Evolutionary conservation across 1,140 invertebrate genomes (phyloP).

Genomic region (Pseudomyrmex flavicornis): DNA sequence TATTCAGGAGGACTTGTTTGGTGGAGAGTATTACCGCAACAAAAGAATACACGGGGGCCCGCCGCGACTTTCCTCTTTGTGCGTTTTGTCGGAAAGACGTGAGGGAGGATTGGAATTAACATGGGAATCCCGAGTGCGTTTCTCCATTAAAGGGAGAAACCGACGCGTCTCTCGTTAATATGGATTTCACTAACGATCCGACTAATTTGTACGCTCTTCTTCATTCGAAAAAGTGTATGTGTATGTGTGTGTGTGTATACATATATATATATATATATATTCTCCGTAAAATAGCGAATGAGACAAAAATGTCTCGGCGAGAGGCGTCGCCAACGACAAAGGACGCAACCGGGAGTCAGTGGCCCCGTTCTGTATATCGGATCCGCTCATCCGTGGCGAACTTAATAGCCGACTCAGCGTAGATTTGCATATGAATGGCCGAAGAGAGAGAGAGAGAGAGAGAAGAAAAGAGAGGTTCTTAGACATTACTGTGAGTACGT

Average conservation of each 20-base stretch:
- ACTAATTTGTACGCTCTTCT: constrained; percentile 61
- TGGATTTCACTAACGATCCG: constrained; percentile 61
- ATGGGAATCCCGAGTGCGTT: constrained; percentile 45
- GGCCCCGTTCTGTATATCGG: constrained; percentile 7
- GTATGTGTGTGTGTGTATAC: background rate
- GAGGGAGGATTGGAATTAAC: constrained; percentile 59
- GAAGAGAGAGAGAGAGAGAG: too few species aligned
- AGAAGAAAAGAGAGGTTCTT: constrained; percentile 36
- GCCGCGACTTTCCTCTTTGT: constrained; percentile 26
- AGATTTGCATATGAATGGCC: constrained; percentile 72
- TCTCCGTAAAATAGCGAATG: constrained; percentile 41
- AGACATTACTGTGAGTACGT: constrained; percentile 37
- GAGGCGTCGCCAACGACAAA: constrained; percentile 43
- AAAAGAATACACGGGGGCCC: constrained; percentile 48
- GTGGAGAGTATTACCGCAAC: constrained; percentile 48
- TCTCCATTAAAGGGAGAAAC: constrained; percentile 41
- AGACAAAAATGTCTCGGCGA: constrained; percentile 17
- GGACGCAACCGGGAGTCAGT: constrained; percentile 9
- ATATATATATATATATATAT: too few species aligned
- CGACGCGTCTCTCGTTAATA: constrained; percentile 48
- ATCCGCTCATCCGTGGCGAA: constrained; percentile 35
- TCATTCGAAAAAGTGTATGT: background rate
- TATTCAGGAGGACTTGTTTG: constrained; percentile 54
- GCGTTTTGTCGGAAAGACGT: constrained; percentile 24
- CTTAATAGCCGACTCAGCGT: constrained; percentile 59